Base-by-base conservation (phyloP, 2,113 vertebrate genomes). In the Brachyhypopomus occidentalis region DNA sequence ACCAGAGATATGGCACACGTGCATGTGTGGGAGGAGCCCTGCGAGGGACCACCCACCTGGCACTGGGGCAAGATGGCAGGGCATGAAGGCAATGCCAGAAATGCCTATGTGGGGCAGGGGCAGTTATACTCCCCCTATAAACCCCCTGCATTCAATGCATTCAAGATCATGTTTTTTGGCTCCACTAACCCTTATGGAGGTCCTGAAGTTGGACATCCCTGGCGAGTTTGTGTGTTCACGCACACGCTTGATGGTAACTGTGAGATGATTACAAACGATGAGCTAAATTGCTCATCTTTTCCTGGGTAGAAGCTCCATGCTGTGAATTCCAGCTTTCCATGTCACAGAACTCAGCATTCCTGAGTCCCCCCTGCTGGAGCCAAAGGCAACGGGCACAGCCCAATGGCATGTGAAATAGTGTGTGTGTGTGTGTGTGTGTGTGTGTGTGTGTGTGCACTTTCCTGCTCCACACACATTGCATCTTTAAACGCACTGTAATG, bases 221-320 rank as follows among this genome's bases (percentile, higher is more conserved):
- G 41, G 5, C 8, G 41, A 9, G 41, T 41, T 6, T 41, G 41
- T 41, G 41, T 41, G 41, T 41, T 41, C 41, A 41, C 5, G 38
- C 64, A 60, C 75, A 5, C 19, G 58, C 36, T 60, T 9, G 23
- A 34, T 30, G 55, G 30, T 66, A 69, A 69, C 58, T 58, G 20
- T 58, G 75, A 30, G 60, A 30, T n/a, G 70, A 83, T 73, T 73
- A 48, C 23, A 67, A n/a, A 14, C 67, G 76, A 75, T 27, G 2
- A 23, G 71, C 77, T 63, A 80, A 84, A 84, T 22, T 34, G 71
- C 17, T 38, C 22, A 25, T 20, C 38, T 75, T 69, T 20, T 55
- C 41, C 55, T 20, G 64, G 20, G 56, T 75, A 36, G 20, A 11
- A 34, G 3, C 23, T 20, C 63, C 70, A 45, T 67, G 62, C 52